A percentile compares a stretch with the other conserved stretches of the same genome.
Conservation (phyloP, 2,888 invertebrate genomes). For the Tineola bisselliella region DNA sequence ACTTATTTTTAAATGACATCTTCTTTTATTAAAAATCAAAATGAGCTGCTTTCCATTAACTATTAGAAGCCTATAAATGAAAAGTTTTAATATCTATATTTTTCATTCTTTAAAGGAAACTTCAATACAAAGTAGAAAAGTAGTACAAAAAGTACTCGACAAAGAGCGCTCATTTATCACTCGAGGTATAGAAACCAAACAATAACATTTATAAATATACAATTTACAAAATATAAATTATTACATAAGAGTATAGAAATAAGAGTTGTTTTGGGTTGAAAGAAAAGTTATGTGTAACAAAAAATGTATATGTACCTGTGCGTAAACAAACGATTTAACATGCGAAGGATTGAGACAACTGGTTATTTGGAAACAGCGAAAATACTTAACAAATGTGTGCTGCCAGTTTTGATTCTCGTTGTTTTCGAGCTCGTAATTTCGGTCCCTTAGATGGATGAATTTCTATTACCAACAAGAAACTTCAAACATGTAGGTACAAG, state of each 20-base stretch:
- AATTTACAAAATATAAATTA: background rate
- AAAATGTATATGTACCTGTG: background rate
- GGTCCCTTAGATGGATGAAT: background rate
- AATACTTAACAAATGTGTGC: background rate
- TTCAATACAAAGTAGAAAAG: background rate
- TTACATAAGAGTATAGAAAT: background rate
- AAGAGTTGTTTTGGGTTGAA: background rate
- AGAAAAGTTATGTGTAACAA: background rate
- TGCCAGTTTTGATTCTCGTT: constrained; percentile 1
- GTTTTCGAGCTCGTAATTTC: background rate
- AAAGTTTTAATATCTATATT: too few species aligned
- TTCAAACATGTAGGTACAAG: too few species aligned
- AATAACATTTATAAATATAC: background rate
- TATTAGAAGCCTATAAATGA: background rate
- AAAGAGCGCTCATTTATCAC: constrained; percentile 2
- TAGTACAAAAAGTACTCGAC: background rate
- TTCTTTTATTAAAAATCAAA: background rate
- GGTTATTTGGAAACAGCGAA: background rate
- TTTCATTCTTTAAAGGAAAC: background rate
- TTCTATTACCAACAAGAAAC: background rate
- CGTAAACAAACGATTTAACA: constrained; percentile 6
- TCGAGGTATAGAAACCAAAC: background rate
- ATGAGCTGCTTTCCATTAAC: background rate
- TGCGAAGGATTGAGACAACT: constrained; percentile 6
- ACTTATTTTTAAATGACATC: too few species aligned